Evolutionary conservation across 2,797 vertebrate genomes (phyloP), one percentile per base, ranked within the genome.

Genomic region (Australoheros facetus): DNA sequence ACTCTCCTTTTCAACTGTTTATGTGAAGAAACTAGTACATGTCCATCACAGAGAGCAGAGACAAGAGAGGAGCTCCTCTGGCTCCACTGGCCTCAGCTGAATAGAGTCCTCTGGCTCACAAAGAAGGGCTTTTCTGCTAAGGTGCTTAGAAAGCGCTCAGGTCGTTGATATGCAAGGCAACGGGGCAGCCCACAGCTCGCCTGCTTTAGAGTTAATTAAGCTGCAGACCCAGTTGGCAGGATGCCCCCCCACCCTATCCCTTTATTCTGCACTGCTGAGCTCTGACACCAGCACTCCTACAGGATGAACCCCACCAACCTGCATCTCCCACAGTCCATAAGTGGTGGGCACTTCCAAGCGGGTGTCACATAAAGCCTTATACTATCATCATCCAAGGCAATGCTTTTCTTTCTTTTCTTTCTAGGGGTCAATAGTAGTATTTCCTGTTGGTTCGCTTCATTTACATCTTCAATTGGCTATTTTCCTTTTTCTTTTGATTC

Each of bases 151-250:
- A 95, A 93, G 76, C 86, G 91, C 91, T 94, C 84, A 90, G 92
- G 95, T 96, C 94, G 96, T 96, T 97, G 95, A 95, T 95, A 97
- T 96, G 96, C 96, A 95, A 95, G 94, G 93, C 96, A 92, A 95
- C 90, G 62, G 94, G 88, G 86, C 92, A 91, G 91, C 90, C 88
- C 80, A 60, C 92, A 94, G 92, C 87, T 94, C 88, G 87, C 92
- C 94, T 91, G 93, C 93, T 94, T 94, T 94, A 88, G 93, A 92
- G 77, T 92, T 95, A 95, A 94, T 94, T 93, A 94, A 94, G 93
- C 91, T 91, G 90, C 93, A 93, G 90, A 91, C 87, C 85, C 88
- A 88, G 83, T 93, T 91, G 91, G 93, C 93, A 92, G 90, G 80
- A 90, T 83, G 71, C 85, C 86, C 86, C 88, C 28, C 28, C 74